Evolutionary conservation across 2,888 invertebrate genomes (phyloP).

Genomic region (Hanleya hanleyi): DNA sequence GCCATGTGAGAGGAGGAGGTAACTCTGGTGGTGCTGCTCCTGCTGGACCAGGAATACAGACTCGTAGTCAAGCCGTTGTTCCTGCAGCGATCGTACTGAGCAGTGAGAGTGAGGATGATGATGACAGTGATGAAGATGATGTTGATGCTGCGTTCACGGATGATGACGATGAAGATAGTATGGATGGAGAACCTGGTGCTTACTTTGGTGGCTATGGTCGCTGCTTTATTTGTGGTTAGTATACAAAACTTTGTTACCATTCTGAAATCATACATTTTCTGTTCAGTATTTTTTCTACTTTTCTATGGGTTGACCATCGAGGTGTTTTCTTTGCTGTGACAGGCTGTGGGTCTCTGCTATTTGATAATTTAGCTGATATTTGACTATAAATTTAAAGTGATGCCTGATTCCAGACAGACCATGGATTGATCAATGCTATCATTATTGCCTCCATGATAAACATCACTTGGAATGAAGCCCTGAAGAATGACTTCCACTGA

Average conservation of each 20-base stretch:
- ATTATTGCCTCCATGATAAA: no score
- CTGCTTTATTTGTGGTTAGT: conserved; percentile 77
- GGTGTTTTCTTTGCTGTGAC: no score
- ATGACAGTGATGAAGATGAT: conserved; percentile 17
- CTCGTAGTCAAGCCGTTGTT: background rate
- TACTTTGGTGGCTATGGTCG: conserved; percentile 80
- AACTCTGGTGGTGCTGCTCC: background rate
- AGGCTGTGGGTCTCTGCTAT: no score
- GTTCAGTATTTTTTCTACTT: no score
- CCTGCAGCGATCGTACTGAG: conserved; percentile 20
- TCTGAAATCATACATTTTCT: background rate
- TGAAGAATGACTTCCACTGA: no score
- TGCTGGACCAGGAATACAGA: background rate
- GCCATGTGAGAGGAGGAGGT: conserved; percentile 9
- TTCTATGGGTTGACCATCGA: no score
- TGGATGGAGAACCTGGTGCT: conserved; percentile 63
- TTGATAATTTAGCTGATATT: no score
- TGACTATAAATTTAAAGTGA: no score
- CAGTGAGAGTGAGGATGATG: conserved; percentile 15
- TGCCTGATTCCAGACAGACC: no score
- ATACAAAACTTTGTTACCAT: background rate
- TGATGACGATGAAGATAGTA: conserved; percentile 16
- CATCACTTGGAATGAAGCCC: no score
- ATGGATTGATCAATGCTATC: no score
- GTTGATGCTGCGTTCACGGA: conserved; percentile 16